These are phyloP conservation scores for Tetragonula carbonaria DNA, from an alignment of 2,888 invertebrate genomes.

Conservation along the genomic window DNA sequence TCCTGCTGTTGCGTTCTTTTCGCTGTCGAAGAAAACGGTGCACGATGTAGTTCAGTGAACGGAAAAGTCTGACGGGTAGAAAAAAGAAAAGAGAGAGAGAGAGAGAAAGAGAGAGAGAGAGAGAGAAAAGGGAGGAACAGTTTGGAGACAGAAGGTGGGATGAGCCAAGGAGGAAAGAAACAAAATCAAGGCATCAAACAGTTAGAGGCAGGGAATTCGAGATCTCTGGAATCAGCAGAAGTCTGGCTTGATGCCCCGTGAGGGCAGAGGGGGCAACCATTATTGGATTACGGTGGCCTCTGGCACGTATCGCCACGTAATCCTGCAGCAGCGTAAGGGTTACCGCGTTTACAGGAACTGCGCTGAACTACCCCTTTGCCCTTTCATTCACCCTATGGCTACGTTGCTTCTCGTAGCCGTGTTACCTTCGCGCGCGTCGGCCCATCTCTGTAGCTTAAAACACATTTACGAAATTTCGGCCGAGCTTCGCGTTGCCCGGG, in stretches of 20 bases:
- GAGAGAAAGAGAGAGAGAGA: not conserved
- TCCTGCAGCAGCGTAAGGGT: constrained; percentile 64
- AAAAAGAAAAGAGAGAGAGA: not conserved
- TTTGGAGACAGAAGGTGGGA: too few relatives aligned
- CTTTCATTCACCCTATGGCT: constrained; percentile 57
- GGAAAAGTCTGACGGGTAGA: too few relatives aligned
- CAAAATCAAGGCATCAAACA: constrained; percentile 33
- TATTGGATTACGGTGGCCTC: constrained; percentile 70
- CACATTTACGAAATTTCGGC: constrained; percentile 51
- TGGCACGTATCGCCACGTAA: constrained; percentile 68
- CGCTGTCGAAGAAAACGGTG: not conserved
- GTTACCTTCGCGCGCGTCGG: not conserved
- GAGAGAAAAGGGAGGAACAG: not conserved
- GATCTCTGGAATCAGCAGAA: constrained; percentile 50
- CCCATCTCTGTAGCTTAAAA: constrained; percentile 51
- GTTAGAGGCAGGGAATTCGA: not conserved
- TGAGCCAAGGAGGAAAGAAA: not conserved
- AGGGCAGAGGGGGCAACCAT: constrained; percentile 52
- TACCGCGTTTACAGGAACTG: constrained; percentile 51
- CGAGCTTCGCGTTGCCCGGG: constrained; percentile 8
- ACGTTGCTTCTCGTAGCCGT: constrained; percentile 23
- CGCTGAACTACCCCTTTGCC: constrained; percentile 40
- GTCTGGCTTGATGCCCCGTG: constrained; percentile 44
- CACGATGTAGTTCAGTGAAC: not conserved
- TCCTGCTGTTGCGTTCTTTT: not conserved